Conservation (phyloP, 2,888 invertebrate genomes). For the Rambutsinella grinnellia region DNA sequence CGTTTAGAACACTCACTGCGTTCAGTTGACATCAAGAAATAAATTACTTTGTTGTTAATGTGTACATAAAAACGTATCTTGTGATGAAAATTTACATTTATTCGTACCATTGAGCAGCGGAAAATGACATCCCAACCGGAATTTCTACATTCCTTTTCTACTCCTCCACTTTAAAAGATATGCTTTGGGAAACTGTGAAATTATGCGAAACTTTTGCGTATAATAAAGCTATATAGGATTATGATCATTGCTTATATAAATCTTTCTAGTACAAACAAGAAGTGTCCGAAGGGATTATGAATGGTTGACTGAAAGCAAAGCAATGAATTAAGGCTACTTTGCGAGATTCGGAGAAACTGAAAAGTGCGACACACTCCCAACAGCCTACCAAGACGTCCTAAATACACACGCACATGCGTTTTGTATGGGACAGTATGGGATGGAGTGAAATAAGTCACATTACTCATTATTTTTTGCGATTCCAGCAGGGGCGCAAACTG, state of each 20-base stretch:
- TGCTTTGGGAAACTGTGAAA: not conserved
- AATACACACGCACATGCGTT: not conserved
- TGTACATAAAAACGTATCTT: not conserved
- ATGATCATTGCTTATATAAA: not conserved
- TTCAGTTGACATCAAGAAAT: not conserved
- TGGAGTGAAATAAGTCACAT: not conserved
- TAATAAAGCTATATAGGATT: not conserved
- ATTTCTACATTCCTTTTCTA: conserved; percentile 32
- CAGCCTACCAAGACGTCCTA: not conserved
- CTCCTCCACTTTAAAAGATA: not conserved
- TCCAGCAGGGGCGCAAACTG: not conserved
- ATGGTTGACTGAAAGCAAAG: not conserved
- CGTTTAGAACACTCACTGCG: not conserved
- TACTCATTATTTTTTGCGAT: not conserved
- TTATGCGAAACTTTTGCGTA: conserved; percentile 9
- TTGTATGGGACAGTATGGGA: not conserved
- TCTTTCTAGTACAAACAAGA: not conserved
- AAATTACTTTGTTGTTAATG: not conserved
- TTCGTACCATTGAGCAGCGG: not conserved
- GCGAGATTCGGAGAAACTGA: not conserved
- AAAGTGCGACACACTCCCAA: not conserved
- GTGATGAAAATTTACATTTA: not conserved
- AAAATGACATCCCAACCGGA: conserved; percentile 23
- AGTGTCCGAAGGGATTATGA: not conserved
- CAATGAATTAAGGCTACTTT: too few species aligned